Percentiles rank a stretch among this genome's conserved stretches.
These are phyloP conservation scores for Zosterops lateralis DNA, from an alignment of 2,113 vertebrate species.

Conservation along the genomic window DNA sequence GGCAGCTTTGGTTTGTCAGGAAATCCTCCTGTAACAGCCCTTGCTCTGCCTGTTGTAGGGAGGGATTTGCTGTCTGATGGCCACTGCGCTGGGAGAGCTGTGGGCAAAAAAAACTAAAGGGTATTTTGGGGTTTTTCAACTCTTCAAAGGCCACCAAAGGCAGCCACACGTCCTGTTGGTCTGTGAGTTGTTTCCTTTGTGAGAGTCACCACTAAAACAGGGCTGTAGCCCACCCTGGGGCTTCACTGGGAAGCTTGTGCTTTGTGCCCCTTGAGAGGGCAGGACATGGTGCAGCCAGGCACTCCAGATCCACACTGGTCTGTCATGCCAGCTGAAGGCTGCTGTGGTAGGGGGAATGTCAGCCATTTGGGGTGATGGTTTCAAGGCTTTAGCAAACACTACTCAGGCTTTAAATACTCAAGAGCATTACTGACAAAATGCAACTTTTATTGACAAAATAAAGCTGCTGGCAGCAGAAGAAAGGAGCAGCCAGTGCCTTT, in stretches of 20 bases:
- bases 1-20: fast-evolving
- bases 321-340: neutral
- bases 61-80: neutral
- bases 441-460: neutral
- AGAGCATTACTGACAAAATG: fast-evolving
- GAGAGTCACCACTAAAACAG: neutral
- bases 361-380: neutral
- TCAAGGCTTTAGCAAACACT: neutral
- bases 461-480: neutral
- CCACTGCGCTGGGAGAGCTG: neutral
- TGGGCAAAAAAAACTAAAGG: neutral
- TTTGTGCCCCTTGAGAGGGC: neutral
- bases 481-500: neutral
- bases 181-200: fast-evolving
- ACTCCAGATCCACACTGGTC: neutral
- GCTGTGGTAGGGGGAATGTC: fast-evolving
- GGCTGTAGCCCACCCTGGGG: neutral
- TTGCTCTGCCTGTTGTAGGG: neutral
- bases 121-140: fast-evolving
- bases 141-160: neutral
- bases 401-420: neutral
- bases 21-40: neutral
- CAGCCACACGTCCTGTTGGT: neutral
- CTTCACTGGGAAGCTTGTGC: neutral
- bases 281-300: fast-evolving